Conservation (phyloP, 1,140 invertebrate species). For the Temnothorax longispinosus region DNA sequence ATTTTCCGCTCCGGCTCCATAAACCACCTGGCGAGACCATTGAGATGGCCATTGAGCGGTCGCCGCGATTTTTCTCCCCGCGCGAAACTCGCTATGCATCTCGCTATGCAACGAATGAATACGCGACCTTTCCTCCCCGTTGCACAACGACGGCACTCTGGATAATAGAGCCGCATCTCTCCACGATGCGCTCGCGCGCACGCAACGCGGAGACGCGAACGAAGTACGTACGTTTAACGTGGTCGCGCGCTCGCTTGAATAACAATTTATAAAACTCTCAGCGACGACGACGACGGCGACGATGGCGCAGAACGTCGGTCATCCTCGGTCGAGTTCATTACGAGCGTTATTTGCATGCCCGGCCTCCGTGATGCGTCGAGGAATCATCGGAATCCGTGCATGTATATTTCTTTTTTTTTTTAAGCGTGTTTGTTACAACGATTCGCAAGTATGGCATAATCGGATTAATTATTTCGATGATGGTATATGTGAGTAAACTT, state of each 20-base stretch:
- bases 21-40: constrained; percentile 55
- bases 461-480: constrained; percentile 38
- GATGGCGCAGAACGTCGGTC: constrained; percentile 1
- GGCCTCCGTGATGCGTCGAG: constrained; percentile 20
- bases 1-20: constrained; percentile 50
- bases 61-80: constrained; percentile 33
- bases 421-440: neutral
- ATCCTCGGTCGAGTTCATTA: constrained; percentile 42
- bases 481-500: constrained; percentile 1
- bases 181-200: constrained; percentile 19
- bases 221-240: constrained; percentile 35
- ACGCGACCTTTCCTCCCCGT: constrained; percentile 59
- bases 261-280: constrained; percentile 62
- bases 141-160: constrained; percentile 54
- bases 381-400: constrained; percentile 7
- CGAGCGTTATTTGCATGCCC: constrained; percentile 42
- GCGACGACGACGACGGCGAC: constrained; percentile 4
- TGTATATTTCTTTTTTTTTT: neutral
- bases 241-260: constrained; percentile 46
- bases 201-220: constrained; percentile 25
- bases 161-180: constrained; percentile 62
- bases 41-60: constrained; percentile 18
- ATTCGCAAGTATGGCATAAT: constrained; percentile 27
- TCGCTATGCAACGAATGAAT: constrained; percentile 53
- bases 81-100: constrained; percentile 31